Conservation (phyloP, 2,888 invertebrate species). For the Melikaiella ostensackeni region DNA sequence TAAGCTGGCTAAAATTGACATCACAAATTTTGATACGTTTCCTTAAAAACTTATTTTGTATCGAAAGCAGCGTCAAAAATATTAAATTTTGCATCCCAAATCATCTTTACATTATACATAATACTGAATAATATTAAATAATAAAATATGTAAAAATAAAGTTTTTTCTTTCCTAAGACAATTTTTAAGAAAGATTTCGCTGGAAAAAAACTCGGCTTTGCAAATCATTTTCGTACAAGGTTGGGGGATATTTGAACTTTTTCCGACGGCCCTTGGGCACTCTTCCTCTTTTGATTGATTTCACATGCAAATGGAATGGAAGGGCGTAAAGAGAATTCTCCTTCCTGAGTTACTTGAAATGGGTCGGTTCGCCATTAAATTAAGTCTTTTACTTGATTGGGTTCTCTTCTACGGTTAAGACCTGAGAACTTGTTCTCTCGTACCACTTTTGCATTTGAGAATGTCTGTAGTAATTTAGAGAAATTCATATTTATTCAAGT, state of each 20-base stretch:
- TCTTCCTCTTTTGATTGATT: constrained; percentile 12
- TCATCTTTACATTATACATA: background rate
- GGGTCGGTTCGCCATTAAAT: constrained; percentile 27
- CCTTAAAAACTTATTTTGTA: constrained; percentile 11
- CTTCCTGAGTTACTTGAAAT: background rate
- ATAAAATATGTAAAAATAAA: too few relatives aligned
- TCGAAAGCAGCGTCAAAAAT: background rate
- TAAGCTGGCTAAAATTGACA: constrained; percentile 32
- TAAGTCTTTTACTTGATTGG: constrained; percentile 28
- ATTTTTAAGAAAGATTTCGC: background rate
- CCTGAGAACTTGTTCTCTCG: background rate
- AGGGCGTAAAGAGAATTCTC: background rate
- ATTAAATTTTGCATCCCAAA: background rate
- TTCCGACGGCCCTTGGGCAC: background rate
- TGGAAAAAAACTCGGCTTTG: background rate
- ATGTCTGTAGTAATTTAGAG: background rate
- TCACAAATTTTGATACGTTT: constrained; percentile 26
- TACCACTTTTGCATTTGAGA: background rate
- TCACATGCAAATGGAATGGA: constrained; percentile 7
- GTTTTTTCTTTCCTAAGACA: background rate
- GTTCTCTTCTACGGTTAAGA: background rate
- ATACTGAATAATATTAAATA: background rate
- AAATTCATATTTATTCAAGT: background rate
- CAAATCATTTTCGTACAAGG: background rate
- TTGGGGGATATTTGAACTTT: background rate